phyloP scores from a whole-genome alignment of 2,797 vertebrate genomes.

The Typhlichthys eigenmanni region DNA sequence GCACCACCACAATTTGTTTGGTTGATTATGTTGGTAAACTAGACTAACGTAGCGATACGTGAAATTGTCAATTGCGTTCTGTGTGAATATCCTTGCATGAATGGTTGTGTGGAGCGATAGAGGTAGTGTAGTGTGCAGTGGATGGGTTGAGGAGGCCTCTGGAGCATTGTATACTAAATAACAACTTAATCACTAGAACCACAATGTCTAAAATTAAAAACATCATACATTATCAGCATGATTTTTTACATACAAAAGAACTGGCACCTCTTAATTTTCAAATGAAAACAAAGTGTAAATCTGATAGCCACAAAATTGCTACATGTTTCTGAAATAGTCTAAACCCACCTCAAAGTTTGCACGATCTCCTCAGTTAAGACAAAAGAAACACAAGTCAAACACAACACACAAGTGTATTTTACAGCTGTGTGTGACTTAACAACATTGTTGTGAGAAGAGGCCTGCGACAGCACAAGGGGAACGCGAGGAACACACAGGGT shows the following conservation, averaged over 20 bases:
- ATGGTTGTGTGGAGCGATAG: constrained; percentile 61
- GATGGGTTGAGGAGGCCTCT: constrained; percentile 71
- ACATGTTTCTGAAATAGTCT: constrained; percentile 66
- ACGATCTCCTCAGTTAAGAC: constrained; percentile 35
- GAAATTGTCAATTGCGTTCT: no score
- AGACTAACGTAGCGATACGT: not conserved
- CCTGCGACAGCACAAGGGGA: not conserved
- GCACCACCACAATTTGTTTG: no score
- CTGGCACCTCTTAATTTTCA: constrained; percentile 23
- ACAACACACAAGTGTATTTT: constrained; percentile 35
- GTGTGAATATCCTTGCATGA: constrained; percentile 44
- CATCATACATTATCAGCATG: constrained; percentile 57
- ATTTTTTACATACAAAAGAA: constrained; percentile 29
- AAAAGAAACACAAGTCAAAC: constrained; percentile 25
- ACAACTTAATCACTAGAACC: constrained; percentile 73
- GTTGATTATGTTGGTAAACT: no score
- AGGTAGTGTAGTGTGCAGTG: constrained; percentile 56
- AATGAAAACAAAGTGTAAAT: constrained; percentile 40
- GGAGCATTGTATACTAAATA: constrained; percentile 64
- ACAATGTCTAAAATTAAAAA: constrained; percentile 63
- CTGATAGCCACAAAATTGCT: constrained; percentile 68
- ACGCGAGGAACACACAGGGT: not conserved
- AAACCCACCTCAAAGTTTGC: constrained; percentile 28
- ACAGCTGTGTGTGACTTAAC: constrained; percentile 33
- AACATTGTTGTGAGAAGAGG: constrained; percentile 47